Base-by-base conservation (phyloP, 2,797 vertebrate genomes). In the Gallinago stenura region DNA sequence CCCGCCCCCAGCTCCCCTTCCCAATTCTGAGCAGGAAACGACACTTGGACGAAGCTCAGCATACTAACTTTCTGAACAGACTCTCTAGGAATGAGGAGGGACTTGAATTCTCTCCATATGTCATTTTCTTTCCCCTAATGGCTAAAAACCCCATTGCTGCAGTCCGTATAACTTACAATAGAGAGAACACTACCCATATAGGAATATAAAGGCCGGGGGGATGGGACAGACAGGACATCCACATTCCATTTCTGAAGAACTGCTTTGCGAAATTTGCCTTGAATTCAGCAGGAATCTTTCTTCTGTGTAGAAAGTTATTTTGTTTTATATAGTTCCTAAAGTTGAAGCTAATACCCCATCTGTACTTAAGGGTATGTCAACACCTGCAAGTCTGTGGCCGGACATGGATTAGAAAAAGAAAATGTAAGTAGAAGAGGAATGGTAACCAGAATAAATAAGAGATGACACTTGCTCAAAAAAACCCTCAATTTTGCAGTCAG, bases 11-110 rank as follows among this genome's bases (percentile, higher is more conserved):
- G 73, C 70, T 94, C 86, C 88, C 92, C 83, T 93, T 91, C 84
- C 90, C 71, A 83, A 35, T 84, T 83, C 62, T 37, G 84, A 96
- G 90, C 94, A 97, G 95, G 96, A 97, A 97, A 96, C 6, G 66
- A 71, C 87, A 86, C 68, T 93, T 95, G 95, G 96, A 96, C 19
- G 2, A 54, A 81, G 84, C 90, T 95, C 93, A 95, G 94, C 82
- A 43, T 70, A 24, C 81, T 92, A 65, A 89, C 53, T 85, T 96
- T 97, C 94, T 97, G 95, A 92, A 94, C 28, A 91, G 92, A 81
- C 93, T 97, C 93, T 96, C 95, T 95, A 97, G 96, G 95, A 97
- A 97, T 77, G 90, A 93, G 95, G 90, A 96, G 93, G 96, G 82
- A 89, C 93, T 97, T 96, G 96, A 97, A 97, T 97, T 89, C 93